A percentile compares a stretch with the other conserved stretches of the same genome.
Evolutionary conservation across 1,140 invertebrate species (phyloP).

Genomic region (Frieseomelitta varia): DNA sequence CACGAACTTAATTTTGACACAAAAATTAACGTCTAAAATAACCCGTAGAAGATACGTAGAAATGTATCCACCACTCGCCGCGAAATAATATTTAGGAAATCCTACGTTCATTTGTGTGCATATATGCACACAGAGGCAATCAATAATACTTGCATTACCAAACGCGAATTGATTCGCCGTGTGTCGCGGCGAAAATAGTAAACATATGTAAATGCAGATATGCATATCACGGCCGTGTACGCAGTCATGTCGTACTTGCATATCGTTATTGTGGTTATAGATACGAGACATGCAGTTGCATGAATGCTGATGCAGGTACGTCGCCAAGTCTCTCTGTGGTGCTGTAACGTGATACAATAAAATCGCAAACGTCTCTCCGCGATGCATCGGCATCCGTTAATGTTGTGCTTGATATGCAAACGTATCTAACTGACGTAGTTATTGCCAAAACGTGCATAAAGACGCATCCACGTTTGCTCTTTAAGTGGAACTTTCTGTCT

Average conservation of each 20-base stretch:
- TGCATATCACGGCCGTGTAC: background rate
- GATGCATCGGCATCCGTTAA: background rate
- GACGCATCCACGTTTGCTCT: background rate
- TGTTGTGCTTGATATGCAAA: background rate
- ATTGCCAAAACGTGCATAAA: background rate
- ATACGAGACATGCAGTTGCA: background rate
- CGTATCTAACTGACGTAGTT: background rate
- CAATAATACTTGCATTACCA: background rate
- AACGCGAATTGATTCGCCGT: background rate
- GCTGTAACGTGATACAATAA: background rate
- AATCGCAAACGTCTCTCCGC: background rate
- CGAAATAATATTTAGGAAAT: background rate
- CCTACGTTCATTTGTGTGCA: background rate
- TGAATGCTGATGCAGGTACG: background rate
- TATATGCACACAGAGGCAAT: background rate
- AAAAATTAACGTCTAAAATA: too few species aligned
- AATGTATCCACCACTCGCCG: too few species aligned
- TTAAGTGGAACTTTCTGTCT: too few species aligned
- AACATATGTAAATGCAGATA: background rate
- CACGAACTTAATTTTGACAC: too few species aligned
- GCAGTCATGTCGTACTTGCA: background rate
- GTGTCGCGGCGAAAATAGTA: background rate
- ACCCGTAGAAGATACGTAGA: too few species aligned
- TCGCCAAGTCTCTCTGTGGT: background rate
- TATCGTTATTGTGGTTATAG: slow-evolving; percentile 1